A percentile compares a stretch with the other conserved stretches of the same genome.
phyloP scores from a whole-genome alignment of 1,140 invertebrate genomes.

The Trachymyrmex septentrionalis region DNA sequence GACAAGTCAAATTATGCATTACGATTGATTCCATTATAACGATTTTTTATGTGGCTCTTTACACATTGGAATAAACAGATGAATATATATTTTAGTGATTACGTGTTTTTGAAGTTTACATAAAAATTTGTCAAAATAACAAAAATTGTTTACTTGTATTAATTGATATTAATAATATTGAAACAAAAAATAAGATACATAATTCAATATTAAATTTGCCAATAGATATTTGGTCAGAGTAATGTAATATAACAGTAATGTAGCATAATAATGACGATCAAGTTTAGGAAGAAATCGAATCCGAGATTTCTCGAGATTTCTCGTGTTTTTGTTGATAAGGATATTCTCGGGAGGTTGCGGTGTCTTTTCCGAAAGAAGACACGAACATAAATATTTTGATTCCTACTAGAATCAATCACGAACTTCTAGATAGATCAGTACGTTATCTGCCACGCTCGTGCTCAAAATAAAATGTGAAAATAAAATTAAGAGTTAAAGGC shows the following conservation, averaged over 20 bases:
- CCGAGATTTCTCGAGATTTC: neutral
- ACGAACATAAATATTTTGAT: too few relatives aligned
- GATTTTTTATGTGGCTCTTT: neutral
- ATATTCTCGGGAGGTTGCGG: too few relatives aligned
- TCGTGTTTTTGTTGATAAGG: too few relatives aligned
- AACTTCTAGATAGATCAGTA: too few relatives aligned
- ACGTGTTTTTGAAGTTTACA: neutral
- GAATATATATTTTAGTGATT: slow-evolving; percentile 8
- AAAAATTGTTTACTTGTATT: neutral
- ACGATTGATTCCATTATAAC: neutral
- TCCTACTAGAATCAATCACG: too few relatives aligned
- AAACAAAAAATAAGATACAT: slow-evolving; percentile 1
- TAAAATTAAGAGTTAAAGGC: neutral
- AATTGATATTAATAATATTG: neutral
- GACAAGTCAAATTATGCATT: slow-evolving; percentile 19
- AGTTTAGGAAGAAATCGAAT: slow-evolving; percentile 11
- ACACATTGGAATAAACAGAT: neutral
- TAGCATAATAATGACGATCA: neutral
- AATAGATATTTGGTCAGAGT: neutral
- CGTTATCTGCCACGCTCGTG: too few relatives aligned
- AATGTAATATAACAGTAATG: slow-evolving; percentile 3
- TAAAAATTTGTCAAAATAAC: neutral
- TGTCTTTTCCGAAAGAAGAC: too few relatives aligned
- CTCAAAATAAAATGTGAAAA: slow-evolving; percentile 11
- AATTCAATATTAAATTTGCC: neutral